These are phyloP conservation scores for Drosophila melanogaster DNA, from an alignment of 1,140 invertebrate species.

Conservation along the genomic window Release_6_plus_ISO1_MT NT_037436.4:14985001-14985500, in stretches of 20 bases:
- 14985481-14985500: slow-evolving; percentile 50
- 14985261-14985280: neutral
- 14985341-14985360: slow-evolving; percentile 25
- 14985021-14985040: slow-evolving; percentile 45
- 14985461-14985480: slow-evolving; percentile 14
- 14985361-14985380: slow-evolving; percentile 31
- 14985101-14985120: slow-evolving; percentile 62
- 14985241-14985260: neutral
- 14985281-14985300: neutral
- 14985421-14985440: slow-evolving; percentile 83
- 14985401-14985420: slow-evolving; percentile 51
- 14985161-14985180: neutral
- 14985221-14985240: neutral
- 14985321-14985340: neutral
- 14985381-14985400: slow-evolving; percentile 57
- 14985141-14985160: slow-evolving; percentile 16
- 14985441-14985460: slow-evolving; percentile 82
- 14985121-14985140: slow-evolving; percentile 47
- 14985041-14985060: slow-evolving; percentile 59
- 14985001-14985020: slow-evolving; percentile 32
- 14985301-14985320: slow-evolving; percentile 1
- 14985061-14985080: slow-evolving; percentile 54
- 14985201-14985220: neutral
- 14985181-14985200: slow-evolving; percentile 2
- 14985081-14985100: slow-evolving; percentile 27